Percentiles rank a stretch among this genome's conserved stretches.
Evolutionary conservation across 1,140 invertebrate species (phyloP).

Genomic region (Piezodorus guildinii): DNA sequence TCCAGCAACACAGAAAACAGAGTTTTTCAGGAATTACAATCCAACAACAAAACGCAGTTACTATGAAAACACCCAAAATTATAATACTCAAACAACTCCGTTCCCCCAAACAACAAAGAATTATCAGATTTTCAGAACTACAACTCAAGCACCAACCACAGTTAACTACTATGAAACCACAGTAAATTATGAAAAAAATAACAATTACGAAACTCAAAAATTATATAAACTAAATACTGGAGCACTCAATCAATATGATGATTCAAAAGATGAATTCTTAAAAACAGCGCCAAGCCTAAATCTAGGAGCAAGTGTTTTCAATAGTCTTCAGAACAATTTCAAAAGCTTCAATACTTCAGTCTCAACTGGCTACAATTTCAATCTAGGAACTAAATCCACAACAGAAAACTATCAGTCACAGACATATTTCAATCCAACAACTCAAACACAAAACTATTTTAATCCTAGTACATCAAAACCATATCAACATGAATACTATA

Average conservation of each 20-base stretch:
- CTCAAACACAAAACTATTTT: constrained; percentile 6
- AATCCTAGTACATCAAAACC: constrained; percentile 1
- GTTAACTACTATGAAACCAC: constrained; percentile 11
- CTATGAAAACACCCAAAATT: constrained; percentile 17
- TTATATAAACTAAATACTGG: constrained; percentile 24
- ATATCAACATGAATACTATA: background rate
- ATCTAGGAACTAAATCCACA: constrained; percentile 12
- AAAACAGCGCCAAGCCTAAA: constrained; percentile 30
- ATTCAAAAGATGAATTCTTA: constrained; percentile 27
- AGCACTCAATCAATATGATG: constrained; percentile 26
- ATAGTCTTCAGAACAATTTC: constrained; percentile 26
- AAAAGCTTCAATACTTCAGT: constrained; percentile 29
- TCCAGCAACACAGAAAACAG: constrained; percentile 13
- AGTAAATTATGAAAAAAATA: constrained; percentile 19
- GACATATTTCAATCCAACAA: constrained; percentile 16
- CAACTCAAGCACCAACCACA: constrained; percentile 6
- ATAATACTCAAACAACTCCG: constrained; percentile 6
- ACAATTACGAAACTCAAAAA: constrained; percentile 26
- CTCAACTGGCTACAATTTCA: constrained; percentile 28
- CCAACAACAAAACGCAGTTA: constrained; percentile 22
- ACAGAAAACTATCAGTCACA: constrained; percentile 1
- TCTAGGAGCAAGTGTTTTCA: constrained; percentile 29
- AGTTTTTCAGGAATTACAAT: constrained; percentile 24
- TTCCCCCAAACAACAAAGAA: background rate
- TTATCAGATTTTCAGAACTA: background rate